These are phyloP conservation scores for Temnothorax nylanderi DNA, from an alignment of 1,140 invertebrate genomes.

Conservation along the genomic window DNA sequence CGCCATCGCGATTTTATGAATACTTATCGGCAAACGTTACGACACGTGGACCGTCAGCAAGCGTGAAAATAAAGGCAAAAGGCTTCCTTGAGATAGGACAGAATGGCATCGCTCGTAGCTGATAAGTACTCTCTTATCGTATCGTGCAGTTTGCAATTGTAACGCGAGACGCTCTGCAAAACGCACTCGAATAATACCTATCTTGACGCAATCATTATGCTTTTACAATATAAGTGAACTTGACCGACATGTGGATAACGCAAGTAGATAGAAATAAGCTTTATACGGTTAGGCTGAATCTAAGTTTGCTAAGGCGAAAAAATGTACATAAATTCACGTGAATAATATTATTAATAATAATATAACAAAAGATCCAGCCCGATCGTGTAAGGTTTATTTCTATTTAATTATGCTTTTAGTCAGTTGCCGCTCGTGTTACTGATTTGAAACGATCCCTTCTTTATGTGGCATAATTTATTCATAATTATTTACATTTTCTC, in stretches of 20 bases:
- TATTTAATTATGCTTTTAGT: neutral
- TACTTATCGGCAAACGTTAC: conserved; percentile 24
- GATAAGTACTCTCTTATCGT: conserved; percentile 14
- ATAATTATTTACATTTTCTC: conserved; percentile 10
- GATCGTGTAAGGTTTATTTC: too few species aligned
- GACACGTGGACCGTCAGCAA: neutral
- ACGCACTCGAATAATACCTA: neutral
- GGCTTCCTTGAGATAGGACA: neutral
- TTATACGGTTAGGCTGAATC: too few species aligned
- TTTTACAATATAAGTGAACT: neutral
- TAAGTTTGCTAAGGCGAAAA: too few species aligned
- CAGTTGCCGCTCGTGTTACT: neutral
- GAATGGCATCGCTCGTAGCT: conserved; percentile 6
- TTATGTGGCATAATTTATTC: neutral
- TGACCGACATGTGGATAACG: too few species aligned
- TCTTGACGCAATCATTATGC: neutral
- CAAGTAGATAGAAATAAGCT: too few species aligned
- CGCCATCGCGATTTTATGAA: conserved; percentile 41
- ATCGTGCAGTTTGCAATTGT: conserved; percentile 6
- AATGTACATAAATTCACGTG: too few species aligned
- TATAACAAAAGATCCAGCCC: too few species aligned
- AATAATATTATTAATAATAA: too few species aligned
- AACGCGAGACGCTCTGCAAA: neutral
- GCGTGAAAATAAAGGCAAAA: conserved; percentile 5
- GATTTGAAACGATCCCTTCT: neutral